Base-by-base conservation (phyloP, 2,888 invertebrate species). In the Laspeyria flexula region DNA sequence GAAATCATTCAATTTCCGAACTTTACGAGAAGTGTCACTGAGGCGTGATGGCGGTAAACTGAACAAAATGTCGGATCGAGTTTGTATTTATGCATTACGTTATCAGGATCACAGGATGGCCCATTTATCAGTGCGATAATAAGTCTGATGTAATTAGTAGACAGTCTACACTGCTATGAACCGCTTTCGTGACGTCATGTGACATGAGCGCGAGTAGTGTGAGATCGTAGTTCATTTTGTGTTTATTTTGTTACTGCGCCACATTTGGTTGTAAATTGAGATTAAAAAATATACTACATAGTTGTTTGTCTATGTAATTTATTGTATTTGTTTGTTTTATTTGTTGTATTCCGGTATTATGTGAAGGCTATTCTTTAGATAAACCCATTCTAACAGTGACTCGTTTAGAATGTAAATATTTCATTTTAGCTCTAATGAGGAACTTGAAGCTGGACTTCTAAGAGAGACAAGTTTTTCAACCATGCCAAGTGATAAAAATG, bases 71-170 rank as follows among this genome's bases (percentile, higher is more conserved):
- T 62, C 68, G 52, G 59, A 34, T 50, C 61, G 34, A 27, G 45
- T 59, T 37, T 21, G 68, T 83, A 86, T 89, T 79, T 90, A 90
- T 82, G 83, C 65, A 42, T 25, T 27, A 29, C 55, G 69, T 85
- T 90, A 90, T 90, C 90, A 84, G 68, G 56, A 76, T 73, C 61
- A 73, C 68, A 71, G 73, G 75, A 77, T 77, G 79, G 67, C 71
- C 71, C 70, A 73, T 60, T 81, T 86, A 81, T 84, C 83, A 76
- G 58, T 58, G 62, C 55, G 53, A 55, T 67, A 63, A 55, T 70
- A 65, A 53, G 59, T 39, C 52, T 73, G 61, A 69, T 65, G 65
- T 70, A 73, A 75, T 71, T 55, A 43, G 58, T 50, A 49, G 51
- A 50, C 60, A 53, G 65, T 50, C 50, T 53, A 35, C 43, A 73